Evolutionary conservation across 2,888 invertebrate species (phyloP).

Genomic region (Microctonus aethiopoides): DNA sequence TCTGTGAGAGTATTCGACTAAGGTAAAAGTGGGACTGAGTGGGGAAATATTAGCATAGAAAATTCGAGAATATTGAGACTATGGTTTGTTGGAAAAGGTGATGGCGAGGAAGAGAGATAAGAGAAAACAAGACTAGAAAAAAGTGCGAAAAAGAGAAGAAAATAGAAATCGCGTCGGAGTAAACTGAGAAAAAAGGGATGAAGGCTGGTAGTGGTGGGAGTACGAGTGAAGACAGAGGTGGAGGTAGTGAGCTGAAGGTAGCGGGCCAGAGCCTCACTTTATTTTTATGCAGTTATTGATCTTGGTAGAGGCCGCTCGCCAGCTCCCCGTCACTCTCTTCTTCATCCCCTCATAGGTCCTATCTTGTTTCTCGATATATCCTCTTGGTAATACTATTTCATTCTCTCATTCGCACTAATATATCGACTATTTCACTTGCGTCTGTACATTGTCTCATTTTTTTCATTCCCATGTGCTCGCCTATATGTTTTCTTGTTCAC

Average conservation of each 20-base stretch:
- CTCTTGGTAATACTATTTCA: slow-evolving; percentile 15
- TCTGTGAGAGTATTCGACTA: slow-evolving; percentile 19
- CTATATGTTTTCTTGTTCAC: slow-evolving; percentile 24
- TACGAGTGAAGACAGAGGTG: slow-evolving; percentile 38
- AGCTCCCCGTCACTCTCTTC: slow-evolving; percentile 28
- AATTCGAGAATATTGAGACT: slow-evolving; percentile 37
- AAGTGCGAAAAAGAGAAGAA: slow-evolving; percentile 41
- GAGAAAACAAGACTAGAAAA: slow-evolving; percentile 30
- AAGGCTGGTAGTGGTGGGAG: slow-evolving; percentile 35
- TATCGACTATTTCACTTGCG: no score
- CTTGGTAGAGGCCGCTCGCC: slow-evolving; percentile 60
- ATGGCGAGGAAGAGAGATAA: slow-evolving; percentile 30
- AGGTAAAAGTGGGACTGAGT: slow-evolving; percentile 28
- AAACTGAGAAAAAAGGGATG: slow-evolving; percentile 41
- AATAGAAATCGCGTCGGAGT: slow-evolving; percentile 44
- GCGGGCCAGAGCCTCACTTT: slow-evolving; percentile 67
- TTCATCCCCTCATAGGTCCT: slow-evolving; percentile 18
- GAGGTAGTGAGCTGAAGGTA: slow-evolving; percentile 64
- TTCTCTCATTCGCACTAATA: no score
- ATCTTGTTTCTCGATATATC: slow-evolving; percentile 16
- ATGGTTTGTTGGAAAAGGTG: slow-evolving; percentile 28
- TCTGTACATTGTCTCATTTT: slow-evolving; percentile 12
- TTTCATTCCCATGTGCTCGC: slow-evolving; percentile 12
- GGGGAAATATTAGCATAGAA: neutral
- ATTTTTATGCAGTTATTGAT: slow-evolving; percentile 68